Evolutionary conservation across 2,797 vertebrate species (phyloP).

Genomic region (Sebastes vulpes): DNA sequence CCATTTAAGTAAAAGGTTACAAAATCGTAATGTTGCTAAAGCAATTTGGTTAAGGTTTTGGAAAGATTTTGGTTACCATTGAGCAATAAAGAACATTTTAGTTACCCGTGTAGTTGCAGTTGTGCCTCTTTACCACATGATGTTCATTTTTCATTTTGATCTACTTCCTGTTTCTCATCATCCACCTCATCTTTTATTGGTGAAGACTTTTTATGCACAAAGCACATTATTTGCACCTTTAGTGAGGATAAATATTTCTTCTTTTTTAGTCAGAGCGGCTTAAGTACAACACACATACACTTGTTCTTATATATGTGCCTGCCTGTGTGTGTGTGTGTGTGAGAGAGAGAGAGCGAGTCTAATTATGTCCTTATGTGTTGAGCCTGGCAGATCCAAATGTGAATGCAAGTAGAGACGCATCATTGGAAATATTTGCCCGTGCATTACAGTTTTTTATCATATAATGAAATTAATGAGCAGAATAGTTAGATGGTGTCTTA

Average conservation of each 20-base stretch:
- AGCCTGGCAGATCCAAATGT: neutral
- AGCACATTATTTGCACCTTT: neutral
- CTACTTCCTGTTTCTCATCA: neutral
- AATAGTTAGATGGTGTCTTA: neutral
- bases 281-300: neutral
- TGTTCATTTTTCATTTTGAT: neutral
- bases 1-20: neutral
- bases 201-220: neutral
- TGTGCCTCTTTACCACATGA: neutral
- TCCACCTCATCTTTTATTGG: too few species aligned
- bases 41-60: neutral
- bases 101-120: neutral
- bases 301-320: neutral
- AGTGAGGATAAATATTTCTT: too few species aligned
- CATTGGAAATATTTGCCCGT: neutral
- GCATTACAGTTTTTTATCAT: neutral
- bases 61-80: neutral
- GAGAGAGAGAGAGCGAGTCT: neutral
- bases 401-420: neutral
- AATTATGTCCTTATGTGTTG: neutral
- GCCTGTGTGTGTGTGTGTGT: too few species aligned
- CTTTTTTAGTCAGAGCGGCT: neutral
- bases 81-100: neutral
- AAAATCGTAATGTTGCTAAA: neutral
- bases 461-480: conserved; percentile 3